phyloP scores from a whole-genome alignment of 2,797 vertebrate species.

The Hafferia zeledoni region DNA sequence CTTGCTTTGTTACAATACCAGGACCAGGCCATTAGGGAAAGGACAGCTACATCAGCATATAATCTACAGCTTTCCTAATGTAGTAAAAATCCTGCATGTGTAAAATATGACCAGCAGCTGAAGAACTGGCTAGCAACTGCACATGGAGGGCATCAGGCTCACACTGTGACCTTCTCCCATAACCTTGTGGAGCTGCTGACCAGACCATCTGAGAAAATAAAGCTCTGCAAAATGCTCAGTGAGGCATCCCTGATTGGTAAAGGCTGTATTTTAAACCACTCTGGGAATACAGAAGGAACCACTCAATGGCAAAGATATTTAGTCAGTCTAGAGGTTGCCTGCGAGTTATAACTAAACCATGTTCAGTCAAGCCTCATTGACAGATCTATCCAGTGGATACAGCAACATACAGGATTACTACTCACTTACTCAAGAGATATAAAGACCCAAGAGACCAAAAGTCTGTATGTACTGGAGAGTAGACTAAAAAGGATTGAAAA shows the following conservation, averaged over 20 bases:
- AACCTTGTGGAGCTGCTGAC: constrained; percentile 1
- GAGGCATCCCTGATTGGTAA: constrained; percentile 1
- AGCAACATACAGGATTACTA: not conserved
- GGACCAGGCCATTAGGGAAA: not conserved
- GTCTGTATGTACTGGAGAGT: not conserved
- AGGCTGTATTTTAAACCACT: constrained; percentile 3
- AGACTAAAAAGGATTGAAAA: not conserved
- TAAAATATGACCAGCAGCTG: not conserved
- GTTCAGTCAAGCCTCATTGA: not conserved
- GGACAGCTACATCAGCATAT: not conserved
- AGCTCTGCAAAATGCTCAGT: constrained; percentile 12
- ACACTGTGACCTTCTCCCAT: not conserved
- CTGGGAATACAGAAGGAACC: constrained; percentile 15
- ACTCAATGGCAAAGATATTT: constrained; percentile 1
- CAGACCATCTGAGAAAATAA: constrained; percentile 50
- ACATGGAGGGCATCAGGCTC: not conserved
- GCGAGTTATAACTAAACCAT: not conserved
- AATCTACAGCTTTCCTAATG: not conserved
- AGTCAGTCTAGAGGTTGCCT: not conserved
- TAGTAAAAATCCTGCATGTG: not conserved
- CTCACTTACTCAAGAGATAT: not conserved
- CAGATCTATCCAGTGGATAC: not conserved
- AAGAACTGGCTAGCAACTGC: not conserved
- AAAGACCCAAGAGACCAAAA: not conserved
- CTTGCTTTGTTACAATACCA: not conserved